Evolutionary conservation across 2,113 vertebrate species (phyloP).

Genomic region (Leucoraja erinaceus): DNA sequence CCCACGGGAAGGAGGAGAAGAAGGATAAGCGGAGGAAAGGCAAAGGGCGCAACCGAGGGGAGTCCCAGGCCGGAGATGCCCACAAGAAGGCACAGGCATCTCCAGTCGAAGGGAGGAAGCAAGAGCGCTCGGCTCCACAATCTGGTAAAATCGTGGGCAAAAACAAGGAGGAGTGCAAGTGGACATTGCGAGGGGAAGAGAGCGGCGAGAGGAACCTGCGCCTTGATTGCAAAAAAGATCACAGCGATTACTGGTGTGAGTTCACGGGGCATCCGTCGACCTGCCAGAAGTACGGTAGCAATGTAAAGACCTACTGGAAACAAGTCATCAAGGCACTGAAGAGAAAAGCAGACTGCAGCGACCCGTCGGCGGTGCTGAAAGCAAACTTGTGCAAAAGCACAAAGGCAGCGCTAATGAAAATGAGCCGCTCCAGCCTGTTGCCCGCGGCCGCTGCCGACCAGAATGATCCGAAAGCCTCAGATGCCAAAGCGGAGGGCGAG

Average conservation of each 20-base stretch:
- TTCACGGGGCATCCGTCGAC: constrained; percentile 63
- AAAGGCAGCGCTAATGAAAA: constrained; percentile 62
- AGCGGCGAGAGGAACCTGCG: constrained; percentile 46
- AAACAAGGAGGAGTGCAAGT: constrained; percentile 67
- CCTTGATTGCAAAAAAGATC: constrained; percentile 55
- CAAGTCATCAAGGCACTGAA: constrained; percentile 65
- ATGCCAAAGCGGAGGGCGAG: not conserved
- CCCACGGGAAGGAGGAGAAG: too few species aligned
- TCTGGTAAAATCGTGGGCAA: constrained; percentile 63
- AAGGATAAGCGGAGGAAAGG: not conserved
- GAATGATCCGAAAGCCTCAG: not conserved
- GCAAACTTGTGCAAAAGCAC: constrained; percentile 69
- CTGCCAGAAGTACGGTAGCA: constrained; percentile 58
- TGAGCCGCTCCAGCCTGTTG: constrained; percentile 42
- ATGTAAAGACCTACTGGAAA: constrained; percentile 69
- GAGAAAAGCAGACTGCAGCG: constrained; percentile 66
- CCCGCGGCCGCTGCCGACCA: not conserved
- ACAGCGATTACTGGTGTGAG: constrained; percentile 58
- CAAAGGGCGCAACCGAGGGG: not conserved
- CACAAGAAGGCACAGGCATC: constrained; percentile 1
- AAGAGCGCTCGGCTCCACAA: constrained; percentile 27
- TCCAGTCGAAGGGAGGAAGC: constrained; percentile 41
- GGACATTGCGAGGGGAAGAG: constrained; percentile 52
- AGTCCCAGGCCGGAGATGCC: constrained; percentile 38
- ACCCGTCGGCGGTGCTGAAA: constrained; percentile 55